Conservation (phyloP, 2,888 invertebrate species). For the Sminthurides aquaticus region DNA sequence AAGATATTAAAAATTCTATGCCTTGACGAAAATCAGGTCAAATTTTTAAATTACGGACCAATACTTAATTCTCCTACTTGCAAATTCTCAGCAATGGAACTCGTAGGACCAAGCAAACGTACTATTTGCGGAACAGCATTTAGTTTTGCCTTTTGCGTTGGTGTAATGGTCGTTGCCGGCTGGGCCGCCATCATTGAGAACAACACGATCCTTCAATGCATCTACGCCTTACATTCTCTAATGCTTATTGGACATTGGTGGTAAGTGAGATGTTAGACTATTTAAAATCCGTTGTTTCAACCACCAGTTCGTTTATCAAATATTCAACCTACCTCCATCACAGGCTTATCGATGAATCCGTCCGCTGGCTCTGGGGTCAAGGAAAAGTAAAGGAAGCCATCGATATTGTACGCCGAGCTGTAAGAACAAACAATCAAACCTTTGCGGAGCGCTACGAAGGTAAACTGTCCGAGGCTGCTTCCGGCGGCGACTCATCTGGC, state of each 20-base stretch:
- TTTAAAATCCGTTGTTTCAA: no score
- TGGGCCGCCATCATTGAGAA: constrained; percentile 73
- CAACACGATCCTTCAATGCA: constrained; percentile 64
- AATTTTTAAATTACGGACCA: neutral
- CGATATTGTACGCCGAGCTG: constrained; percentile 64
- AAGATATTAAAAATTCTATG: constrained; percentile 31
- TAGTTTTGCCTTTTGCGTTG: constrained; percentile 68
- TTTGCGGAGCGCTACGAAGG: constrained; percentile 8
- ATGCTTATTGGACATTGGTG: constrained; percentile 67
- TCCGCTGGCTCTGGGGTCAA: constrained; percentile 80
- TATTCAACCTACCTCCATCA: neutral
- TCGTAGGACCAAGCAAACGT: constrained; percentile 70
- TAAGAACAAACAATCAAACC: constrained; percentile 62
- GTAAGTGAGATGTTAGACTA: constrained; percentile 41
- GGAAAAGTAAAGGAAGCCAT: constrained; percentile 66
- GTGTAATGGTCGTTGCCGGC: constrained; percentile 67
- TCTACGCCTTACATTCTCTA: constrained; percentile 68
- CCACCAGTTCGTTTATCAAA: no score
- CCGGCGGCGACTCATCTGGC: neutral
- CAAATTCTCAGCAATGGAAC: constrained; percentile 61
- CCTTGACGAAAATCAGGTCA: neutral
- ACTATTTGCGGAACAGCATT: constrained; percentile 73
- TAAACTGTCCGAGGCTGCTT: neutral
- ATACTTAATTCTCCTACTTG: neutral
- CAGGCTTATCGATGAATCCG: constrained; percentile 83